phyloP scores from a whole-genome alignment of 2,113 vertebrate genomes.

The Saguinus midas region DNA sequence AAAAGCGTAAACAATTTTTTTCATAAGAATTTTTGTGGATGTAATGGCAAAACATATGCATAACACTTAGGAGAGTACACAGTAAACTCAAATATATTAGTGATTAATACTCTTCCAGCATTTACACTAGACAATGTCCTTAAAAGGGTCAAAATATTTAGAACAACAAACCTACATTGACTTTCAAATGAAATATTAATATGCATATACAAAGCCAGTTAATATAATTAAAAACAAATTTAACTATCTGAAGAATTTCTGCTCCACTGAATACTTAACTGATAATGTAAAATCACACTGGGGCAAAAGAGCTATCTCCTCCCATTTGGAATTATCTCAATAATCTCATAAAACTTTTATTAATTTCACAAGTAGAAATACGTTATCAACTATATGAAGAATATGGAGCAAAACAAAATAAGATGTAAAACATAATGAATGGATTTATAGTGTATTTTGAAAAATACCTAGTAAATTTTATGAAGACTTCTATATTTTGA shows the following conservation, averaged over 20 bases:
- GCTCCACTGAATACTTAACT: not conserved
- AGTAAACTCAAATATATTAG: not conserved
- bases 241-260: not conserved
- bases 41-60: not conserved
- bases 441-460: not conserved
- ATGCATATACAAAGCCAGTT: not conserved
- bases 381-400: not conserved
- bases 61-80: not conserved
- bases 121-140: not conserved
- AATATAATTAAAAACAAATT: not conserved
- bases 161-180: not conserved
- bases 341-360: not conserved
- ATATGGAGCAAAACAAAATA: not conserved
- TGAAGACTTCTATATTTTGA: not conserved
- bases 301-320: not conserved
- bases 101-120: not conserved
- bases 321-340: not conserved
- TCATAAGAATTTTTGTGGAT: not conserved
- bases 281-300: not conserved
- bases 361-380: not conserved
- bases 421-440: not conserved
- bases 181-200: not conserved
- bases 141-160: conserved; percentile 18
- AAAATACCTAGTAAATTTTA: not conserved
- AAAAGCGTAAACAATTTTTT: not conserved